Conservation (phyloP, 2,888 invertebrate genomes). For the Dexiosoma caninum region DNA sequence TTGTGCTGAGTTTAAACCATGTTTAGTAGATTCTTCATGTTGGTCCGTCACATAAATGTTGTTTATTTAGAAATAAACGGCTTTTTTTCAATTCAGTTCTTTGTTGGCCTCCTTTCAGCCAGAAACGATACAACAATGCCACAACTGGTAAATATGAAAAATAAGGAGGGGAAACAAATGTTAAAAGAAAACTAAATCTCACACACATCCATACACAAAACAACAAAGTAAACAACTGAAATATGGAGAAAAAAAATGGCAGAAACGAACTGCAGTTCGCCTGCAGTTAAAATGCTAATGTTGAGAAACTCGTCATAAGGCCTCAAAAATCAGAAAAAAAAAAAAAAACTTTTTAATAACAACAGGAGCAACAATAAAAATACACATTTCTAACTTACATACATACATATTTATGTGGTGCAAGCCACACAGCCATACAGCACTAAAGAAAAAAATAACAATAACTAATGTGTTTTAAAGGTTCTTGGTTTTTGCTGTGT, state of each 20-base stretch:
- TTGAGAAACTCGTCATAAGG: conserved; percentile 61
- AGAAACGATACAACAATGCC: conserved; percentile 42
- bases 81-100: neutral
- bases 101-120: conserved; percentile 26
- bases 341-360: conserved; percentile 38
- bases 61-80: conserved; percentile 48
- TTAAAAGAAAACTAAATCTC: conserved; percentile 12
- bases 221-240: neutral
- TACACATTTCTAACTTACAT: neutral
- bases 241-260: neutral
- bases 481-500: neutral
- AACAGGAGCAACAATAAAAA: conserved; percentile 2
- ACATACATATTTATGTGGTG: neutral
- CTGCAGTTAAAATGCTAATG: conserved; percentile 63
- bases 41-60: conserved; percentile 36
- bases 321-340: conserved; percentile 49
- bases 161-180: neutral
- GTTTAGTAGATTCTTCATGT: conserved; percentile 52
- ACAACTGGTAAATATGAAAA: conserved; percentile 19
- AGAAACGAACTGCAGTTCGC: conserved; percentile 59
- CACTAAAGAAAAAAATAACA: conserved; percentile 43
- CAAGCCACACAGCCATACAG: conserved; percentile 6
- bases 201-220: neutral
- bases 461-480: conserved; percentile 55
- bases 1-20: conserved; percentile 44